A percentile compares a stretch with the other conserved stretches of the same genome.
Evolutionary conservation across 2,113 vertebrate genomes (phyloP).

Genomic region (Clarias macrocephalus): DNA sequence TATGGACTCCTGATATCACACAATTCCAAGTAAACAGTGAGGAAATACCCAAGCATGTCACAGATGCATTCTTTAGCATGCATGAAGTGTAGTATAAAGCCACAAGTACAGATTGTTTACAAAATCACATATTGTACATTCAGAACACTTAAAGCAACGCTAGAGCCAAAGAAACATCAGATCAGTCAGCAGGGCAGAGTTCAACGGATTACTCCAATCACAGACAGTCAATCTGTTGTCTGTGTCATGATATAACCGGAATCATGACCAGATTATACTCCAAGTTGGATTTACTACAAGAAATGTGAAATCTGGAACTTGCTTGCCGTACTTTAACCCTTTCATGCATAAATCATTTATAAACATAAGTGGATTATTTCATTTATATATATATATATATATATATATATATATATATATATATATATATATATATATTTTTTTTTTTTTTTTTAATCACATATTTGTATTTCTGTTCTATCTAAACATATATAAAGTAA

Average conservation of each 20-base stretch:
- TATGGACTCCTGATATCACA: conserved; percentile 80
- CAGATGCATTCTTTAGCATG: background rate
- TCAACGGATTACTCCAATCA: background rate
- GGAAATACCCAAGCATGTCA: background rate
- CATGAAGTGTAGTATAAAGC: background rate
- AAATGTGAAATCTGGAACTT: background rate
- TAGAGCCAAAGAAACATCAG: conserved; percentile 3
- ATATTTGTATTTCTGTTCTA: too few relatives aligned
- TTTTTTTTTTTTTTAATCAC: too few relatives aligned
- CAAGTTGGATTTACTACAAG: background rate
- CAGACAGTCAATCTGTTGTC: background rate
- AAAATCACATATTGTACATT: background rate
- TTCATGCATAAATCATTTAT: too few relatives aligned
- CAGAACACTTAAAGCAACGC: background rate
- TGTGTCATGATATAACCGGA: background rate
- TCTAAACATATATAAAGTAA: too few relatives aligned
- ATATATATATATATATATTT: too few relatives aligned
- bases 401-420: too few relatives aligned
- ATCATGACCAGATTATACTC: background rate
- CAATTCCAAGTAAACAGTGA: conserved; percentile 2
- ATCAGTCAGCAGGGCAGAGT: background rate
- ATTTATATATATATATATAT: too few relatives aligned
- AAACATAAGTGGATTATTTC: too few relatives aligned
- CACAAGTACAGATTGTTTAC: background rate
- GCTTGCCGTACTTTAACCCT: background rate